Evolutionary conservation across 2,113 vertebrate genomes (phyloP).

Genomic region (Chelonoidis abingdonii): DNA sequence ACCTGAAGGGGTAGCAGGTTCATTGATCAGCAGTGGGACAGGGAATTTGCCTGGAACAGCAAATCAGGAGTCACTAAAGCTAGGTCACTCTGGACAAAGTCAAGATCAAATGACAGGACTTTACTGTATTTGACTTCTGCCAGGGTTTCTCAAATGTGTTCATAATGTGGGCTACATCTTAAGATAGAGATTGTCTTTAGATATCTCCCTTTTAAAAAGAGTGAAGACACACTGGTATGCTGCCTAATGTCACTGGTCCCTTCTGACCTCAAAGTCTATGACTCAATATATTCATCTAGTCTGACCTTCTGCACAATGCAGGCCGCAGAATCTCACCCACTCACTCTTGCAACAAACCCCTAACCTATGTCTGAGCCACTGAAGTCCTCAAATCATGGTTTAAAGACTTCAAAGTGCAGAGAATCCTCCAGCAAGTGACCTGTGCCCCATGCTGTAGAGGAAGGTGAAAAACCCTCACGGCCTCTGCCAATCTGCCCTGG

Average conservation of each 20-base stretch:
- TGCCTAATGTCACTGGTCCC: background rate
- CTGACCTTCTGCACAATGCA: too few species aligned
- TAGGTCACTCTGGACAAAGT: background rate
- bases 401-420: too few species aligned
- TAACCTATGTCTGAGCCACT: too few species aligned
- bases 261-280: too few species aligned
- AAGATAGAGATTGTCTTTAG: background rate
- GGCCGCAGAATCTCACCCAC: too few species aligned
- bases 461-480: too few species aligned
- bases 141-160: background rate
- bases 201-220: background rate
- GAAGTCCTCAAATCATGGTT: too few species aligned
- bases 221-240: background rate
- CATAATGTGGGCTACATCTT: background rate
- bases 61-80: background rate
- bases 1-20: constrained; percentile 28
- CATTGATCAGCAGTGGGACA: constrained; percentile 28
- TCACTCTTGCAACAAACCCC: too few species aligned
- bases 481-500: too few species aligned
- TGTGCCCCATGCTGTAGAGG: too few species aligned
- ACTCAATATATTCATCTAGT: too few species aligned
- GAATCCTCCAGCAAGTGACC: too few species aligned
- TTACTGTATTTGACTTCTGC: background rate
- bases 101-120: constrained; percentile 6
- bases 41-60: constrained; percentile 25